A percentile compares a stretch with the other conserved stretches of the same genome.
phyloP scores from a whole-genome alignment of 64 coral and sea anemone species.

The Exaiptasia diaphana region DNA sequence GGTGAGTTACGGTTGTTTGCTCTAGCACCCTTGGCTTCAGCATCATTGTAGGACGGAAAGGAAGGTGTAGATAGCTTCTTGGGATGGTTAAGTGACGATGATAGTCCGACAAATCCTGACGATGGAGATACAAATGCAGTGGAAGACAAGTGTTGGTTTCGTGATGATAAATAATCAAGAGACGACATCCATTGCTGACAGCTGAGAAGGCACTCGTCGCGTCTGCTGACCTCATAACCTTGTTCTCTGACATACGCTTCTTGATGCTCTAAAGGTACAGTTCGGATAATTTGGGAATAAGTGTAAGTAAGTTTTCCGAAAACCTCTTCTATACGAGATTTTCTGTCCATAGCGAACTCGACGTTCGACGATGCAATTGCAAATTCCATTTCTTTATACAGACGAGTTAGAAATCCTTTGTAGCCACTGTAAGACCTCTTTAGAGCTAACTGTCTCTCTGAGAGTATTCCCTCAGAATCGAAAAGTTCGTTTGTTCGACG shows the following conservation, averaged over 20 bases:
- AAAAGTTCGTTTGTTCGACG: too few relatives aligned
- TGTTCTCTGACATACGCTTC: constrained; percentile 21
- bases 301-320: background rate
- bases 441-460: background rate
- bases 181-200: constrained; percentile 14
- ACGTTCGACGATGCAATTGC: background rate
- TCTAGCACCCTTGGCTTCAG: background rate
- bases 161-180: background rate
- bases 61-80: background rate
- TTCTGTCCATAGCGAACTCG: background rate
- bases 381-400: constrained; percentile 12
- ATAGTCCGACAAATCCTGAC: background rate
- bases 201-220: background rate
- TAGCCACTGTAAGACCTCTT: background rate
- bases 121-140: background rate
- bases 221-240: background rate
- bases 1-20: background rate
- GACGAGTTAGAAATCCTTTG: background rate
- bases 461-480: background rate
- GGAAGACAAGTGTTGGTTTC: background rate
- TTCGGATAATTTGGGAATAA: constrained; percentile 1
- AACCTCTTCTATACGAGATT: background rate
- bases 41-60: background rate
- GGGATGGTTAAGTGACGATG: background rate
- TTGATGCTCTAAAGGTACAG: constrained; percentile 7